Percentiles rank a stretch among this genome's conserved stretches.
These are phyloP conservation scores for Atrina japonica DNA, from an alignment of 2,888 invertebrate genomes.

Conservation along the genomic window DNA sequence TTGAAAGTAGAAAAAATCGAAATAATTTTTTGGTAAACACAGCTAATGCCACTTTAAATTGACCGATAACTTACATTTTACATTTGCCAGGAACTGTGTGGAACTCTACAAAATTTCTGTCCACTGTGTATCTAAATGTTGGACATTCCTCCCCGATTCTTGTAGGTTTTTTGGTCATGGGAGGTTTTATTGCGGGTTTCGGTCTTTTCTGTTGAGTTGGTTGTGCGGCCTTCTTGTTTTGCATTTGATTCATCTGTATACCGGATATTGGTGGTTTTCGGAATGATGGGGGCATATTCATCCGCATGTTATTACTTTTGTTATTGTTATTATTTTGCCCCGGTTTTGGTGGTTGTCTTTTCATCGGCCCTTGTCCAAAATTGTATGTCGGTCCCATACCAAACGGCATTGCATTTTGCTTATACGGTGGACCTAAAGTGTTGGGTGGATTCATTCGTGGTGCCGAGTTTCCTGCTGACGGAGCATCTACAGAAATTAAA, in stretches of 20 bases:
- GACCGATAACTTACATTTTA: slow-evolving; percentile 22
- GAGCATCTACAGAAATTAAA: too few species aligned
- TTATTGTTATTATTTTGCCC: too few species aligned
- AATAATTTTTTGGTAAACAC: too few species aligned
- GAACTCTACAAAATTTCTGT: slow-evolving; percentile 28
- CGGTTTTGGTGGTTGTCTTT: neutral
- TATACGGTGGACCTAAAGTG: neutral
- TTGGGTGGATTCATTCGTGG: neutral
- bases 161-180: neutral
- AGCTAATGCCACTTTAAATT: too few species aligned
- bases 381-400: slow-evolving; percentile 13
- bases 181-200: neutral
- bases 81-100: slow-evolving; percentile 21
- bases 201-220: neutral
- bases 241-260: neutral
- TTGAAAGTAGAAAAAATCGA: too few species aligned
- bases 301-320: neutral
- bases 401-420: neutral
- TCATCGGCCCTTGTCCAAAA: slow-evolving; percentile 9
- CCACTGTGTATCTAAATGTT: slow-evolving; percentile 26
- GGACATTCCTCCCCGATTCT: slow-evolving; percentile 23
- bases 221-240: neutral
- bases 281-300: neutral
- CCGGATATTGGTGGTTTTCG: neutral
- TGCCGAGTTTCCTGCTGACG: neutral